Evolutionary conservation across 2,888 invertebrate species (phyloP), one percentile per base, ranked within the genome.

Genomic region (Drosophila kokeensis): DNA sequence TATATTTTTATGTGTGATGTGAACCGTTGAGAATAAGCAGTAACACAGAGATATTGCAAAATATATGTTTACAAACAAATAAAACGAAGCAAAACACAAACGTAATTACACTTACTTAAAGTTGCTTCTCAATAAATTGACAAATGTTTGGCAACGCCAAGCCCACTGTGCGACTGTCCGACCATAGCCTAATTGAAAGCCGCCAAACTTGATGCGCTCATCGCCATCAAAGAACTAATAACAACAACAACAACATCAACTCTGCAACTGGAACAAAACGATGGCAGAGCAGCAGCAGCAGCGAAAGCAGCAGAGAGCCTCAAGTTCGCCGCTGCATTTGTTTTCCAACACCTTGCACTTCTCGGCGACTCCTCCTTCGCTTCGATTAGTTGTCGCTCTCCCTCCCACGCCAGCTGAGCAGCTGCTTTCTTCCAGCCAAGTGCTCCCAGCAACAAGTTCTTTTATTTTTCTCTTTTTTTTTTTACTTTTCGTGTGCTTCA

Each of bases 201-300:
- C 53, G 58, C 40, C 58, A 72, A 73, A 77, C 59, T 54, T 59
- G 70, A 79, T 80, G 81, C 77, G 77, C 80, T 80, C 79, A 79
- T 80, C 79, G 65, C 61, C 58, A 27, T 55, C 54, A 49, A 67
- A 65, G 76, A 58, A 76, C 50, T 49, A 40, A 34, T 24, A 66
- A 24, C 13, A 53, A 8, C 71, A 69, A 38, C 52, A 57, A 29
- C 49, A 49, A 60, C 15, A 70, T 34, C 15, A 36, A 27, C 15
- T 52, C 27, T n/a, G 32, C 30, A 53, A 58, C 24, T 55, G 34
- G 29, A 58, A 49, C 45, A 54, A 18, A 32, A n/a, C 42, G 24
- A 21, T 34, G 40, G 30, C 63, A 45, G 40, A 55, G 49, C 27
- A 24, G 18, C 30, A 15, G 32, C 24, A 29, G 7, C 36, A 32